phyloP scores from a whole-genome alignment of 1,140 invertebrate species.

The Caenorhabditis briggsae region DNA sequence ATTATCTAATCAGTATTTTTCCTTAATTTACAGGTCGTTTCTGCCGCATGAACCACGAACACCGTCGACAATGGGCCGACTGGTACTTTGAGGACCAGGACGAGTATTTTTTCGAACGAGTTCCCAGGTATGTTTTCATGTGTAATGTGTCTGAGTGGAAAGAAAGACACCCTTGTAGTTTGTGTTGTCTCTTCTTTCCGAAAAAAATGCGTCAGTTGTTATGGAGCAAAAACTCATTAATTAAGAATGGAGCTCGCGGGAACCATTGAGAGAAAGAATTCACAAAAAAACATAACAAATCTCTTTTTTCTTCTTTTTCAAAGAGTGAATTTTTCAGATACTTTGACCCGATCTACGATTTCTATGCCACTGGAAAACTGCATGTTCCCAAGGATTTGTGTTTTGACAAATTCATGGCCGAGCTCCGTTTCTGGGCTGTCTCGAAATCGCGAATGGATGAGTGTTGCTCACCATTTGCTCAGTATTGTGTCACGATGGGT shows the following conservation, averaged over 20 bases:
- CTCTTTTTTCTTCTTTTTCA: neutral
- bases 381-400: constrained; percentile 77
- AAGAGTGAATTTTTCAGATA: constrained; percentile 68
- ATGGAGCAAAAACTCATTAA: neutral
- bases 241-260: neutral
- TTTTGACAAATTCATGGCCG: constrained; percentile 77
- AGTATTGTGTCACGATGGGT: constrained; percentile 71
- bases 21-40: constrained; percentile 69
- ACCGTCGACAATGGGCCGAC: constrained; percentile 74
- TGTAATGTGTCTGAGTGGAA: neutral
- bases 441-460: constrained; percentile 77
- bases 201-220: constrained; percentile 24
- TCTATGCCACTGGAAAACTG: constrained; percentile 77
- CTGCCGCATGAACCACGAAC: constrained; percentile 76
- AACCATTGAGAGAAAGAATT: neutral
- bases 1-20: too few species aligned
- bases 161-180: neutral
- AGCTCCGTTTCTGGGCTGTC: constrained; percentile 77
- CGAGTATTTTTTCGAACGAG: constrained; percentile 77
- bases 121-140: constrained; percentile 71
- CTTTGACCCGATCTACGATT: constrained; percentile 78
- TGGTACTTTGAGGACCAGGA: constrained; percentile 75
- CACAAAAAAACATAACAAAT: constrained; percentile 1
- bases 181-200: neutral
- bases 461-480: constrained; percentile 76